These are phyloP conservation scores for Harmothoe impar DNA, from an alignment of 2,888 invertebrate species.

Conservation along the genomic window DNA sequence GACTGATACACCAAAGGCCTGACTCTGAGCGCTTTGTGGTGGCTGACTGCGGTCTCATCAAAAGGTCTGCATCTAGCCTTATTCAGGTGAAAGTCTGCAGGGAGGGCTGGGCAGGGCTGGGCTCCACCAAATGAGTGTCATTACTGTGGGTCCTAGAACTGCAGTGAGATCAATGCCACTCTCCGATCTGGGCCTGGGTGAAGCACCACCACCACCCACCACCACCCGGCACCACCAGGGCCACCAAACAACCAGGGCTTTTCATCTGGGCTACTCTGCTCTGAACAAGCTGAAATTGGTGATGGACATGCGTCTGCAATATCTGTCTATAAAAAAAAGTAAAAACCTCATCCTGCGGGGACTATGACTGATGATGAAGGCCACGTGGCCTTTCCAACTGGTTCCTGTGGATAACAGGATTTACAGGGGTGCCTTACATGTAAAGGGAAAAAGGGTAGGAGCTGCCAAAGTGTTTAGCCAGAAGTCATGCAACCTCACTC, in stretches of 20 bases:
- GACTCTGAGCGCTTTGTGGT: neutral
- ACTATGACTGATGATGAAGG: neutral
- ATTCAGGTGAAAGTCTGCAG: neutral
- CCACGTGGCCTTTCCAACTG: neutral
- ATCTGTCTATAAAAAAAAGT: neutral
- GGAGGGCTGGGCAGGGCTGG: neutral
- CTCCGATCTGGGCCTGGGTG: neutral
- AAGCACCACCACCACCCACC: neutral
- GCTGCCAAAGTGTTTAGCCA: neutral
- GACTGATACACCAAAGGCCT: neutral
- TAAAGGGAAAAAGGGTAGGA: neutral
- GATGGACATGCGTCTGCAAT: slow-evolving; percentile 16
- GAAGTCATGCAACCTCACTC: neutral
- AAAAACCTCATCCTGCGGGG: neutral
- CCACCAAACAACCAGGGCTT: neutral
- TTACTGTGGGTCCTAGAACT: neutral
- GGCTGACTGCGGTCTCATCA: neutral
- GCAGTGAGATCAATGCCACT: neutral
- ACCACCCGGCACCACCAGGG: too few relatives aligned
- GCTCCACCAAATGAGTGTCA: slow-evolving; percentile 11
- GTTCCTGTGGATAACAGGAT: neutral
- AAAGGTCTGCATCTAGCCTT: neutral
- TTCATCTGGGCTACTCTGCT: neutral
- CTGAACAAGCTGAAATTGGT: neutral
- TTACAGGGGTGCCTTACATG: neutral